These are phyloP conservation scores for Poecilia velifera DNA, from an alignment of 2,797 vertebrate genomes.

Conservation along the genomic window DNA sequence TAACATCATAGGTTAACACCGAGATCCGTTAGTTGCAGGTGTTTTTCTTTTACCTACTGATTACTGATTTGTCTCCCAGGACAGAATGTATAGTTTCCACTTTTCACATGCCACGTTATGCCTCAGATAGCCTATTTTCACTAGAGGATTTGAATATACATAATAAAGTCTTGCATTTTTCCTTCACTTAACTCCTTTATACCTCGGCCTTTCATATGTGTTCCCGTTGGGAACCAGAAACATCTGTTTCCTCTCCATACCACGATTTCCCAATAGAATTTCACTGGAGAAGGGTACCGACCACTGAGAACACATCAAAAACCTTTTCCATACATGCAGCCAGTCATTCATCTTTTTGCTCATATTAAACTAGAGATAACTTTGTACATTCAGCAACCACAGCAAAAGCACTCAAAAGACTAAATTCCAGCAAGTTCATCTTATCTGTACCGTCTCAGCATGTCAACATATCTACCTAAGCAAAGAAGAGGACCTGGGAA, in stretches of 20 bases:
- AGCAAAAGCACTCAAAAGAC: slow-evolving; percentile 29
- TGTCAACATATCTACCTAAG: slow-evolving; percentile 36
- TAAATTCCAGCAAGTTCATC: slow-evolving; percentile 30
- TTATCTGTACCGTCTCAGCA: slow-evolving; percentile 40
- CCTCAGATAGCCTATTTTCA: slow-evolving; percentile 40
- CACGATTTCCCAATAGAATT: slow-evolving; percentile 56
- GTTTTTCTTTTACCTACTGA: slow-evolving; percentile 2
- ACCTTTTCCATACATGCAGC: slow-evolving; percentile 38
- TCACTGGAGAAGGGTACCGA: slow-evolving; percentile 55
- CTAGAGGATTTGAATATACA: slow-evolving; percentile 59
- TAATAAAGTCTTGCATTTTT: slow-evolving; percentile 66
- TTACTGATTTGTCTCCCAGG: not conserved
- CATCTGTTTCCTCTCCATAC: slow-evolving; percentile 77
- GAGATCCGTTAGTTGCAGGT: slow-evolving; percentile 5
- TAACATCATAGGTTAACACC: not conserved
- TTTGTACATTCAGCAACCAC: slow-evolving; percentile 33
- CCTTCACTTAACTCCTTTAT: slow-evolving; percentile 67
- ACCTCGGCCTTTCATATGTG: slow-evolving; percentile 51
- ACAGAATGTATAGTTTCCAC: slow-evolving; percentile 19
- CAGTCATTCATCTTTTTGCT: slow-evolving; percentile 54
- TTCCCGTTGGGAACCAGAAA: slow-evolving; percentile 59
- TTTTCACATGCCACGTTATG: slow-evolving; percentile 32
- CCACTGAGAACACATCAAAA: slow-evolving; percentile 55
- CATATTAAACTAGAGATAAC: slow-evolving; percentile 31
- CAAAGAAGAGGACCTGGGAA: slow-evolving; percentile 39